Conservation (phyloP, 2,888 invertebrate species). For the Patella depressa region DNA sequence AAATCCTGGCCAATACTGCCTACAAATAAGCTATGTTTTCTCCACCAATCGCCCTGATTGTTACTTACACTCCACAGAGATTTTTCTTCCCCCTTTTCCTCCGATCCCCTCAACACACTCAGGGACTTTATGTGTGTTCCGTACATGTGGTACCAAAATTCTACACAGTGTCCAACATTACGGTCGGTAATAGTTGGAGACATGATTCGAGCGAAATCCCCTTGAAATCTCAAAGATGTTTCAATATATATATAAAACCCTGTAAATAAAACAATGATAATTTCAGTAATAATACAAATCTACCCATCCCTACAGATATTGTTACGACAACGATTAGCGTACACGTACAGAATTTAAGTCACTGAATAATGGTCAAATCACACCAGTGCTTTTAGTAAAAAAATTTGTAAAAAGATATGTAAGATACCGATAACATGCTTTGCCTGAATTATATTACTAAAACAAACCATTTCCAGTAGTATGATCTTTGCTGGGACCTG, state of each 20-base stretch:
- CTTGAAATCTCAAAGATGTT: constrained; percentile 23
- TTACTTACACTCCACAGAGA: constrained; percentile 30
- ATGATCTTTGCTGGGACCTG: constrained; percentile 42
- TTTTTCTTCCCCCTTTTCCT: constrained; percentile 23
- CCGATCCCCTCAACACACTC: constrained; percentile 17
- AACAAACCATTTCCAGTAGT: constrained; percentile 23
- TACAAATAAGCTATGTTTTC: constrained; percentile 17
- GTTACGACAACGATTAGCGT: too few relatives aligned
- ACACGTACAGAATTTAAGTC: too few relatives aligned
- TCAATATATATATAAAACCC: constrained; percentile 36
- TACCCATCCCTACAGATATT: too few relatives aligned
- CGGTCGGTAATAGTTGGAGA: constrained; percentile 38
- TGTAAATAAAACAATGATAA: constrained; percentile 17
- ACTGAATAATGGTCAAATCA: too few relatives aligned
- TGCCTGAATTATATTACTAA: background rate
- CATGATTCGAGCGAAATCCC: constrained; percentile 34
- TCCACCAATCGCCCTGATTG: constrained; percentile 38
- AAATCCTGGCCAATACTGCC: constrained; percentile 27
- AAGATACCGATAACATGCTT: too few relatives aligned
- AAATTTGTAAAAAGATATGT: too few relatives aligned
- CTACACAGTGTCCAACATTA: constrained; percentile 42
- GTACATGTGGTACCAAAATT: constrained; percentile 55
- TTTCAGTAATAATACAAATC: background rate
- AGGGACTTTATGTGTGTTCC: constrained; percentile 38
- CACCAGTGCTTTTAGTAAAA: too few relatives aligned